These are phyloP conservation scores for Chroicocephalus ridibundus DNA, from an alignment of 2,113 vertebrate genomes.

Conservation along the genomic window DNA sequence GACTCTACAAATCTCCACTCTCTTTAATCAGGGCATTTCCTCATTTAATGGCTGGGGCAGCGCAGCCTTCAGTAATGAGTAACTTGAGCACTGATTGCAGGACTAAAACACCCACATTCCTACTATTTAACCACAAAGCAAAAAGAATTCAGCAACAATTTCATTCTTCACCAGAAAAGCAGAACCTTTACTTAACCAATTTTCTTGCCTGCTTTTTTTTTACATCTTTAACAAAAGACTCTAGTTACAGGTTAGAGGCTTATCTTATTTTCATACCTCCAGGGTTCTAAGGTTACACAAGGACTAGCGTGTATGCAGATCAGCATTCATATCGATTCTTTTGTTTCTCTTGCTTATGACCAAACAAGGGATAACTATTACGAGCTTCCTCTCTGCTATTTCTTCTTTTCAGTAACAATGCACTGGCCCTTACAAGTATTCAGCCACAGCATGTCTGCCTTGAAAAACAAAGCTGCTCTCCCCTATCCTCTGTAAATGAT, in stretches of 20 bases:
- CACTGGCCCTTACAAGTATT: not conserved
- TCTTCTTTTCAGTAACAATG: not conserved
- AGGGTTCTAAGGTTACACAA: not conserved
- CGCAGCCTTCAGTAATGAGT: not conserved
- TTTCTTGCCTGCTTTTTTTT: not conserved
- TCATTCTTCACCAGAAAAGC: not conserved
- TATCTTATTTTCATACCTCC: not conserved
- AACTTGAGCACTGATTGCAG: not conserved
- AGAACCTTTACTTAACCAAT: not conserved
- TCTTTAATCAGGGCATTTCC: not conserved
- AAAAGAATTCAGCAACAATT: not conserved
- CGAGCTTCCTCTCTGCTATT: not conserved
- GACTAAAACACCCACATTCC: not conserved
- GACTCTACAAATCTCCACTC: not conserved
- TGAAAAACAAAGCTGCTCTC: constrained; percentile 3
- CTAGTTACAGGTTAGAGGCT: not conserved
- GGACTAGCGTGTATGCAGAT: not conserved
- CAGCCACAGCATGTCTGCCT: not conserved
- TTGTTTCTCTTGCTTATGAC: not conserved
- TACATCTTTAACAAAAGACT: not conserved
- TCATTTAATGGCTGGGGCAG: not conserved
- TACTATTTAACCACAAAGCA: not conserved
- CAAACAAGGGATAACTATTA: not conserved
- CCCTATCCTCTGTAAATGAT: not conserved
- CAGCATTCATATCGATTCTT: not conserved